Base-by-base conservation (phyloP, 2,888 invertebrate species). In the Agonopterix alstromeriana region DNA sequence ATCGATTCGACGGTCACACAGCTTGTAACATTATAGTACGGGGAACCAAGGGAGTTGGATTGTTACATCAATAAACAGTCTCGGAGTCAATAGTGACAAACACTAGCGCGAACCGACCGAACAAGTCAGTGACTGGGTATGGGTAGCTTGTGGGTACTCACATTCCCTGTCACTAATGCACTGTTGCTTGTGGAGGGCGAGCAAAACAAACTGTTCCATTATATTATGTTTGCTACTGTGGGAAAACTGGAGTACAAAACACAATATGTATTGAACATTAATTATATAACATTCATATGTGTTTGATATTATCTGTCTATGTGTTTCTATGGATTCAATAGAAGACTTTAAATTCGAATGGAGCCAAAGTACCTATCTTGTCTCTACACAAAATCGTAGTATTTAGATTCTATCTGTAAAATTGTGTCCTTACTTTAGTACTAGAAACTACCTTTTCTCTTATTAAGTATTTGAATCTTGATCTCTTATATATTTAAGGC, bases 151-250 rank as follows among this genome's bases (percentile, higher is more conserved):
- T 85, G 76, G 61, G 63, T 60, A 72, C 68, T 63, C 70, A 71
- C 50, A 53, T 53, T 56, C 60, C 61, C 61, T 65, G 70, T 65
- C 67, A 63, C 65, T 67, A 61, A 64, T 62, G 27, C 27, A 27
- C 27, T 27, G 27, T 27, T 27, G 27, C 5, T 27, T 27, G 61
- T 70, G 62, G 71, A 73, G 73, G 73, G 73, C 73, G 61, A 60
- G 70, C 74, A 76, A 82, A 83, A 83, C 82, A 80, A 72, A 73
- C 73, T 65, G 65, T 65, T 77, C 77, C 66, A 84, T 84, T 85
- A 83, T 84, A 65, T 61, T 38, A n/a, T 38, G 38, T 27, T 27
- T 27, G 55, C 60, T 14, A 65, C 73, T 80, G 79, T 87, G 87
- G 77, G 86, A 87, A 86, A 77, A 78, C 58, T 75, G 60, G 58